phyloP scores from a whole-genome alignment of 2,888 invertebrate genomes.

The Lepidocyrtinus sp. region DNA sequence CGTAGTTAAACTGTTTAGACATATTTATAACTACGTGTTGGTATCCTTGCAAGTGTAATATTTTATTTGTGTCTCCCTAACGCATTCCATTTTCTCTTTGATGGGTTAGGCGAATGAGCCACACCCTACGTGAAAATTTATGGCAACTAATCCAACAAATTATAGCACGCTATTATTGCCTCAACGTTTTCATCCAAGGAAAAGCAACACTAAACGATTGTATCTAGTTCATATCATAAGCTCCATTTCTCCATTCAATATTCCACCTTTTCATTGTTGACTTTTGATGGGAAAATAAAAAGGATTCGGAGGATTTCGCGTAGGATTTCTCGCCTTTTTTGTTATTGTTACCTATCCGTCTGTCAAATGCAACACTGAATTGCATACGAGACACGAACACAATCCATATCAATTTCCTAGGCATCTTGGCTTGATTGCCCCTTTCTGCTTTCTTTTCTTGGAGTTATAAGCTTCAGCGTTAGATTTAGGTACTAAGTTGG shows the following conservation, averaged over 20 bases:
- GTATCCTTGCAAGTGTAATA: not conserved
- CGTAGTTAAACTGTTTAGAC: not conserved
- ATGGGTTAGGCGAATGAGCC: not conserved
- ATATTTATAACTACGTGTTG: not conserved
- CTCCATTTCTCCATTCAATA: slow-evolving; percentile 25
- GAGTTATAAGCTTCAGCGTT: no score
- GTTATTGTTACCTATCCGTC: not conserved
- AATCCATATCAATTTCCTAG: not conserved
- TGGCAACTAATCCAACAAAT: not conserved
- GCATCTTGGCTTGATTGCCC: no score
- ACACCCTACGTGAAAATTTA: not conserved
- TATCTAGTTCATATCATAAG: not conserved
- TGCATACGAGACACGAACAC: not conserved
- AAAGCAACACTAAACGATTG: slow-evolving; percentile 2
- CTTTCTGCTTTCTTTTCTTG: no score
- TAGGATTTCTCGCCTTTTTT: not conserved
- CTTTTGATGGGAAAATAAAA: not conserved
- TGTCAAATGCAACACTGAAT: not conserved
- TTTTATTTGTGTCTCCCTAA: not conserved
- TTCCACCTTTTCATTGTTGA: slow-evolving; percentile 41
- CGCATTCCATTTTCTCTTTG: not conserved
- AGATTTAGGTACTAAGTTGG: no score
- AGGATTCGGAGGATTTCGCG: not conserved
- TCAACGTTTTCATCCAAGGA: not conserved
- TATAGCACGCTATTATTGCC: not conserved